These are phyloP conservation scores for Sebastes trivittatus DNA, from an alignment of 2,797 vertebrate species.

Conservation along the genomic window DNA sequence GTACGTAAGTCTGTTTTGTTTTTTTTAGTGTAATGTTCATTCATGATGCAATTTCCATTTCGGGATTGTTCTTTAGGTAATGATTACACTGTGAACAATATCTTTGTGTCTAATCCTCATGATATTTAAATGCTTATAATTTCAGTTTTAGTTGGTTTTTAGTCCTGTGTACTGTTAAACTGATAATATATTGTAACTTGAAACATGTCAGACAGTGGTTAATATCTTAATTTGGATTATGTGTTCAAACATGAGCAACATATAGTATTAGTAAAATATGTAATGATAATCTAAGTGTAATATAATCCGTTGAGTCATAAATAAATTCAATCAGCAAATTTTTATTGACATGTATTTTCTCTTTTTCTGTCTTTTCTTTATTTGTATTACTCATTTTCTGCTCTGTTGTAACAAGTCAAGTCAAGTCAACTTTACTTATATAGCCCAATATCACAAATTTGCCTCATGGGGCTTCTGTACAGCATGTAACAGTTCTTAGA, in stretches of 20 bases:
- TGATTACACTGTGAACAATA: background rate
- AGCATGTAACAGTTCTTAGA: accelerated
- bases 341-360: background rate
- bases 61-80: background rate
- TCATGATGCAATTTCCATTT: background rate
- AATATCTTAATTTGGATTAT: background rate
- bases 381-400: background rate
- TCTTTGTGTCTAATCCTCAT: background rate
- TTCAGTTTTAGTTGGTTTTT: background rate
- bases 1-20: conserved; percentile 13
- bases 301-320: background rate
- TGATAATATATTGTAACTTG: background rate
- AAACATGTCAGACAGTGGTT: background rate
- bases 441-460: no score
- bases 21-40: background rate
- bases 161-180: background rate
- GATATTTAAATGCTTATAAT: background rate
- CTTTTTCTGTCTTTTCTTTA: background rate
- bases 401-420: background rate
- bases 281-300: background rate
- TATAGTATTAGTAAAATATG: background rate
- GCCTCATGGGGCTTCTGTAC: no score
- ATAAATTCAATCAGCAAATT: background rate
- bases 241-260: background rate
- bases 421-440: background rate